Evolutionary conservation across 2,797 vertebrate species (phyloP).

Genomic region (Eutrigla gurnardus): DNA sequence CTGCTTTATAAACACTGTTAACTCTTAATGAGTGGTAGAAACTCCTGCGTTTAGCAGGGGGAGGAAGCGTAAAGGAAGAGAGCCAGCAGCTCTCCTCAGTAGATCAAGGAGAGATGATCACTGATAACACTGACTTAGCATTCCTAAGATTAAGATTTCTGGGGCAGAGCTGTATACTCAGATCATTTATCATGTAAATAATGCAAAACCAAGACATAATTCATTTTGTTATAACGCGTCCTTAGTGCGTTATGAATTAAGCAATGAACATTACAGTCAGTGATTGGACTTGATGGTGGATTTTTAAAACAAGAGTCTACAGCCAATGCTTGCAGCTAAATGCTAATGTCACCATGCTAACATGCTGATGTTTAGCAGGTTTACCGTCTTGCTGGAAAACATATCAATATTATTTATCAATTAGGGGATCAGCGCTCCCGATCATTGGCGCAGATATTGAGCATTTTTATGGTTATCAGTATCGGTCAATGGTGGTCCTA

Average conservation of each 20-base stretch:
- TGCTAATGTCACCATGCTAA: background rate
- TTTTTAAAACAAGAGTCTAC: background rate
- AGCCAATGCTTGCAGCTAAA: background rate
- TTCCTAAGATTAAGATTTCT: slow-evolving; percentile 28
- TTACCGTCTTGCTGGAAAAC: background rate
- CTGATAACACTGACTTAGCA: slow-evolving; percentile 44
- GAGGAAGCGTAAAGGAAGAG: background rate
- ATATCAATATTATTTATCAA: background rate
- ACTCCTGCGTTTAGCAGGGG: background rate
- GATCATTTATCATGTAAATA: background rate
- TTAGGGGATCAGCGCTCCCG: too few relatives aligned
- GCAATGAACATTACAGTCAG: background rate
- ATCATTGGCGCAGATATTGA: too few relatives aligned
- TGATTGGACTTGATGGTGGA: background rate
- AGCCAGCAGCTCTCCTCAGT: slow-evolving; percentile 33
- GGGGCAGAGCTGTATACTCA: slow-evolving; percentile 11
- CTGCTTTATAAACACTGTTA: background rate
- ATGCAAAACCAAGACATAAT: background rate
- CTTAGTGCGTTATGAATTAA: background rate
- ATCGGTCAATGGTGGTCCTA: background rate
- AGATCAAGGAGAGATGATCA: slow-evolving; percentile 55
- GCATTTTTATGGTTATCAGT: too few relatives aligned
- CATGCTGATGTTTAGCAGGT: background rate
- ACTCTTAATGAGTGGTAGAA: slow-evolving; percentile 47
- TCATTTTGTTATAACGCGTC: background rate